A percentile compares a stretch with the other conserved stretches of the same genome.
These are phyloP conservation scores for Pocillopora verrucosa DNA, from an alignment of 64 coral and sea anemone genomes.

Conservation along the genomic window DNA sequence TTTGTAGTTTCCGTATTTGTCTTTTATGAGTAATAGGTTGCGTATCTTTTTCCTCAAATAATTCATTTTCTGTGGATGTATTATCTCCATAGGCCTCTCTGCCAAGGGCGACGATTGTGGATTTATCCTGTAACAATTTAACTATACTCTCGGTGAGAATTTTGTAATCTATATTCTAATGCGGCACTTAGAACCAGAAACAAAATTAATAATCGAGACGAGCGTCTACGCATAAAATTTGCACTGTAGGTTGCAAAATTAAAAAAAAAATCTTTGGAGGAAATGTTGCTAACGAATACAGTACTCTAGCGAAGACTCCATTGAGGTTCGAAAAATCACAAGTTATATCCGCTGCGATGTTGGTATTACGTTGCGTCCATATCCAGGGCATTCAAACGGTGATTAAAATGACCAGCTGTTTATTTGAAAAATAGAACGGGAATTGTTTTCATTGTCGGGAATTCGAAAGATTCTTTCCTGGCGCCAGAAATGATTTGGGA, in stretches of 20 bases:
- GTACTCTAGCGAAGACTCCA: neutral
- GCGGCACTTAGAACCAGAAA: neutral
- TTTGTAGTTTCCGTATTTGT: neutral
- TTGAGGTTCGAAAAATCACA: neutral
- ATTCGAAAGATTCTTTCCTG: too few relatives aligned
- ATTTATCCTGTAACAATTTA: slow-evolving; percentile 83
- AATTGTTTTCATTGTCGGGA: neutral
- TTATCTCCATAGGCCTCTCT: slow-evolving; percentile 47
- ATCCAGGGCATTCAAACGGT: neutral
- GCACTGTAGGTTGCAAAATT: too few relatives aligned
- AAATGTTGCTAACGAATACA: neutral
- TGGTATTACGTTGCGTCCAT: neutral
- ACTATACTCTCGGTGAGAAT: slow-evolving; percentile 69
- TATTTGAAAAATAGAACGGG: neutral
- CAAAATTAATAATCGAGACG: neutral
- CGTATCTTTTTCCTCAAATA: neutral
- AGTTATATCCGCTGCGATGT: neutral
- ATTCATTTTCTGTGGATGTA: neutral
- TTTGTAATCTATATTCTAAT: neutral
- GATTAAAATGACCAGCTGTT: neutral
- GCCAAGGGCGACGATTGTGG: slow-evolving; percentile 67
- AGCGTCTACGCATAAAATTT: neutral
- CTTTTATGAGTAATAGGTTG: neutral
- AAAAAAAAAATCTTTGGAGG: neutral
- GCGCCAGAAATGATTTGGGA: too few relatives aligned